Evolutionary conservation across 2,888 invertebrate genomes (phyloP).

Genomic region (Branchellion lobata): DNA sequence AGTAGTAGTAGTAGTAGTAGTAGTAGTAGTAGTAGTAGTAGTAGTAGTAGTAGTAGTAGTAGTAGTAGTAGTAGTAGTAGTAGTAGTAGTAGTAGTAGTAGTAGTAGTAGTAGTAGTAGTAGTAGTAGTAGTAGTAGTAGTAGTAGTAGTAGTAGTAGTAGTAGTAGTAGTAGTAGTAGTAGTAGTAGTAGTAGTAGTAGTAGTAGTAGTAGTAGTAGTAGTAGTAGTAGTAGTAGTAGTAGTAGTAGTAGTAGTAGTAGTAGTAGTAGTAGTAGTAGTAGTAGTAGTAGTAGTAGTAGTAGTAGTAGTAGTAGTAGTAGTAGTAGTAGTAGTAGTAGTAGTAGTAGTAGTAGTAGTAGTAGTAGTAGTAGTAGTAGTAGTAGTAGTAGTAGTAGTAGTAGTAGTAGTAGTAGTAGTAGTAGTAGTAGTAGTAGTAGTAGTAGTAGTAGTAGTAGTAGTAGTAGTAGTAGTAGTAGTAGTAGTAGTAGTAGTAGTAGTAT

Average conservation of each 20-base stretch:
- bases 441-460: conserved; percentile 23
- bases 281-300: conserved; percentile 29
- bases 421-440: conserved; percentile 24
- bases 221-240: not conserved
- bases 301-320: conserved; percentile 33
- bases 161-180: not conserved
- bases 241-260: not conserved
- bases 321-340: conserved; percentile 33
- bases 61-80: not conserved
- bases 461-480: conserved; percentile 33
- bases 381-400: conserved; percentile 33
- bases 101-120: not conserved
- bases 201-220: not conserved
- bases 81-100: not conserved
- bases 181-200: not conserved
- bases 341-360: conserved; percentile 33
- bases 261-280: not conserved
- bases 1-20: not conserved
- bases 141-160: not conserved
- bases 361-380: conserved; percentile 33
- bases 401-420: conserved; percentile 33
- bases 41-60: not conserved
- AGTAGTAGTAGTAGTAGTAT: conserved; percentile 26
- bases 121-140: not conserved
- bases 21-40: not conserved